phyloP scores from a whole-genome alignment of 2,113 vertebrate genomes.

The Colaptes auratus region DNA sequence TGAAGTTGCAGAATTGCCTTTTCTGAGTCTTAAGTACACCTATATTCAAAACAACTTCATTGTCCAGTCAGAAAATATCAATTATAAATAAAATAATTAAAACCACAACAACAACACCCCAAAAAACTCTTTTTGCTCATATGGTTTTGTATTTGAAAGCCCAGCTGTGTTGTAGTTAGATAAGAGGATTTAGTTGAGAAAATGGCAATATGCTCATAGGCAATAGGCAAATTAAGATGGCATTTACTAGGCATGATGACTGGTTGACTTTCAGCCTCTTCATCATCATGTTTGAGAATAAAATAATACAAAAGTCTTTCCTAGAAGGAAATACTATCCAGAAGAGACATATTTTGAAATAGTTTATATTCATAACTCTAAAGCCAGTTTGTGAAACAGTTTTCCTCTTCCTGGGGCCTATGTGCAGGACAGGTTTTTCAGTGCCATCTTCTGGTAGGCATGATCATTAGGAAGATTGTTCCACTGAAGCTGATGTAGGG shows the following conservation, averaged over 20 bases:
- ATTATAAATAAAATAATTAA: not conserved
- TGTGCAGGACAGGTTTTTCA: not conserved
- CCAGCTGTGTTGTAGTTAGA: not conserved
- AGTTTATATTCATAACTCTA: not conserved
- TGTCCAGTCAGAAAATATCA: not conserved
- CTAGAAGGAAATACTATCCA: not conserved
- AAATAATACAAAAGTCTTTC: not conserved
- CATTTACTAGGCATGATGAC: fast-evolving
- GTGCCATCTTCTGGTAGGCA: not conserved
- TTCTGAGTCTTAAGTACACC: not conserved
- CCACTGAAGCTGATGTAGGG: fast-evolving
- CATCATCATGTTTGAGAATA: not conserved
- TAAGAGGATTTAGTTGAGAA: not conserved
- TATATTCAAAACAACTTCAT: not conserved
- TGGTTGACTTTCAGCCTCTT: not conserved
- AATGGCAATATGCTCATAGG: fast-evolving
- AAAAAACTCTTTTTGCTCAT: not conserved
- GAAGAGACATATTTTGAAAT: not conserved
- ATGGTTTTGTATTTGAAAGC: not conserved
- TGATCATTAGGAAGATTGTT: fast-evolving
- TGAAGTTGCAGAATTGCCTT: not conserved
- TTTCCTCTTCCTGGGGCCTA: not conserved
- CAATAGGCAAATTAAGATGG: not conserved
- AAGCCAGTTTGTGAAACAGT: not conserved
- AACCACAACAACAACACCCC: not conserved